phyloP scores from a whole-genome alignment of 2,888 invertebrate genomes.

The Thecophora atra region DNA sequence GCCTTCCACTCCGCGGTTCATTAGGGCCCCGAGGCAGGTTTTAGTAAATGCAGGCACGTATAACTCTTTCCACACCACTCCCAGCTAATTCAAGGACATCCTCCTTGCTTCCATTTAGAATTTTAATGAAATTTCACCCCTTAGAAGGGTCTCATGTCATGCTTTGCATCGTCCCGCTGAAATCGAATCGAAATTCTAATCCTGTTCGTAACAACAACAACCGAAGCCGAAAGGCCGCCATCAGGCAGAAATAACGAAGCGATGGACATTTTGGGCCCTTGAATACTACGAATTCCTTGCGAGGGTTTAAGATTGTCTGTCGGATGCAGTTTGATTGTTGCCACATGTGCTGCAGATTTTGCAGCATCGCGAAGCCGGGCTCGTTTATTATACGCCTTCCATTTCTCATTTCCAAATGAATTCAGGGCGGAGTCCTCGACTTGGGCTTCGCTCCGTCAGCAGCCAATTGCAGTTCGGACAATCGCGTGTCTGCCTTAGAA shows the following conservation, averaged over 20 bases:
- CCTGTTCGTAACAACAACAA: background rate
- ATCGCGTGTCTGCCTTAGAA: background rate
- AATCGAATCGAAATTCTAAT: background rate
- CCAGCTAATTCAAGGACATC: background rate
- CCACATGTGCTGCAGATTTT: background rate
- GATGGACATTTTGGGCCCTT: background rate
- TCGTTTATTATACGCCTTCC: too few species aligned
- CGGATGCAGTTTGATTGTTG: slow-evolving; percentile 1
- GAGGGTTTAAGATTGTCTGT: background rate
- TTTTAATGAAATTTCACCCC: slow-evolving; percentile 30
- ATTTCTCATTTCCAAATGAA: slow-evolving; percentile 13
- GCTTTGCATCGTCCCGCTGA: background rate
- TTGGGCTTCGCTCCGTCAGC: background rate
- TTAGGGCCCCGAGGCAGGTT: background rate
- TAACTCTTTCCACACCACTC: background rate
- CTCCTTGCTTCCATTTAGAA: slow-evolving; percentile 14
- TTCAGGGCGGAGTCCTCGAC: background rate
- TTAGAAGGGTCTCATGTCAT: background rate
- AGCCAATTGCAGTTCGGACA: background rate
- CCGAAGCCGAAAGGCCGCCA: background rate
- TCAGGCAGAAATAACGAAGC: background rate
- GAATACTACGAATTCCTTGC: background rate
- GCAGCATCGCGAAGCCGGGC: too few species aligned
- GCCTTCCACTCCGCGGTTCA: background rate
- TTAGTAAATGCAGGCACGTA: background rate